Evolutionary conservation across 2,113 vertebrate species (phyloP).

Genomic region (Mohoua ochrocephala): DNA sequence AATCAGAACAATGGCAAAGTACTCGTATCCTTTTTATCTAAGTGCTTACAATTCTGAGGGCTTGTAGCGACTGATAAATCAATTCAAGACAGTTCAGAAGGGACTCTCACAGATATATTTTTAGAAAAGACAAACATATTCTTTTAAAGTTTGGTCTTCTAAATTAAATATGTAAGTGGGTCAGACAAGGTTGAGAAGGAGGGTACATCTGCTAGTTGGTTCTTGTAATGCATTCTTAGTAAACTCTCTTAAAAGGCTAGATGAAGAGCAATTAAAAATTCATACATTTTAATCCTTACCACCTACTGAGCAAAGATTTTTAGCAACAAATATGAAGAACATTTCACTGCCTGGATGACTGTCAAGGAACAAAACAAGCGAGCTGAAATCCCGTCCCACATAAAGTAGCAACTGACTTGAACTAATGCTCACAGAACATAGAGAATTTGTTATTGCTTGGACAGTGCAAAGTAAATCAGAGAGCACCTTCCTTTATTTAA

Average conservation of each 20-base stretch:
- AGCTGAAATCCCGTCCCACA: background rate
- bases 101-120: background rate
- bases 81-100: constrained; percentile 23
- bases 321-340: constrained; percentile 44
- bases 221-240: constrained; percentile 42
- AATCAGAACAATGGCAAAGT: background rate
- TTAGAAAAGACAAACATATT: constrained; percentile 15
- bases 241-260: constrained; percentile 24
- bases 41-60: background rate
- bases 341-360: background rate
- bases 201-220: constrained; percentile 20
- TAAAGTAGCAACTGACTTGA: background rate
- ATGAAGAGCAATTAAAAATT: constrained; percentile 62
- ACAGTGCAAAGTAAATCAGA: background rate
- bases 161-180: constrained; percentile 60
- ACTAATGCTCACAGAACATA: background rate
- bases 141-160: constrained; percentile 26
- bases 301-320: constrained; percentile 24
- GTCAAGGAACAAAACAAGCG: background rate
- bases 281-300: constrained; percentile 52
- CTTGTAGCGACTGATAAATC: constrained; percentile 27
- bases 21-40: background rate
- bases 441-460: background rate
- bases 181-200: background rate
- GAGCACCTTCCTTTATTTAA: background rate